Base-by-base conservation (phyloP, 2,888 invertebrate species). In the Diadegma fenestrale region DNA sequence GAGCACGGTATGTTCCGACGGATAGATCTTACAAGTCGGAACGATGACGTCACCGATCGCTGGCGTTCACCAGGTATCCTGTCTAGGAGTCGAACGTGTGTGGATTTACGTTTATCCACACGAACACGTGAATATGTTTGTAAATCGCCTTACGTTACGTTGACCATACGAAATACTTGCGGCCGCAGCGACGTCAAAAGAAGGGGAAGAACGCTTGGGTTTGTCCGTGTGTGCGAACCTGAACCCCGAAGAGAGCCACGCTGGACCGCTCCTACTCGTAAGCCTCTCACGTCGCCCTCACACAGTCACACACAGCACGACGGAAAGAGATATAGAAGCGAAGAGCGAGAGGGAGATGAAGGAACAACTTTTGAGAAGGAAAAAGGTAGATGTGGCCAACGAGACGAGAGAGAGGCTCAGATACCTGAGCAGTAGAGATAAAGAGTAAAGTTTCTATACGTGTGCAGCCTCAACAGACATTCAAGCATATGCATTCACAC, bases 11-110 rank as follows among this genome's bases (percentile, higher is more conserved):
- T 75, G 82, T 85, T 78, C 85, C 54, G 79, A 83, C 83, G 73
- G 84, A 87, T 87, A 86, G 88, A 87, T 87, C 87, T 88, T 87
- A 87, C 58, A 79, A 84, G 88, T 85, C 83, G 84, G 30, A 77
- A 69, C 81, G 81, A 85, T 88, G 88, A 87, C 87, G 87, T 87
- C 88, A 88, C 76, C 78, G 73, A 66, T 80, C 51, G 43, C n/a
- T 69, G 45, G 78, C 41, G 43, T 68, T 45, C 48, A 17, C 58
- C 68, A 17, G 41, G 30, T 30, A 54, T 30, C 45, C 17, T 63
- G 26, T 43, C 10, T 19, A 41, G 69, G 63, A 83, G 77, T 63
- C 37, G 80, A 68, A 69, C 41, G 33, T 14, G 7, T 26, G 22
- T 68, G n/a, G 19, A 22, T 22, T 26, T 14, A 37, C 19, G 22